Base-by-base conservation (phyloP, 2,888 invertebrate species). In the Rotaria sp. region DNA sequence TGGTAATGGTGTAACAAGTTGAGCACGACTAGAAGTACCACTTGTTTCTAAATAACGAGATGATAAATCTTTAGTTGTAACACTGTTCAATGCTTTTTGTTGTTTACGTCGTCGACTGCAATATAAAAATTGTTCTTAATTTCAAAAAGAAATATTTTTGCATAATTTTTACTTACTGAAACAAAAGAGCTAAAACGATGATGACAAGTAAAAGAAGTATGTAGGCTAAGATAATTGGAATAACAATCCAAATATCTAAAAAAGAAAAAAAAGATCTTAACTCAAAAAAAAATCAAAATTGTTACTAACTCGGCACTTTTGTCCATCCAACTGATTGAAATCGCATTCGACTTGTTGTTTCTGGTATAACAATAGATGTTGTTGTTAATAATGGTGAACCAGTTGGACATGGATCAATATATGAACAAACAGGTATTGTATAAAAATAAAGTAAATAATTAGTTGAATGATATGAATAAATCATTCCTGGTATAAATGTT, bases 1-100 rank as follows among this genome's bases (percentile, higher is more conserved):
- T 80, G 80, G 80, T n/a, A 80, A 13, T 24, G 80, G 80, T 45
- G 80, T 80, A 26, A 80, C 80, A n/a, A 80, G 80, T 80, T 80
- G 80, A 26, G 80, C 80, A 80, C 80, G 80, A 45, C 80, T 80
- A 8, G 80, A 80, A 1, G 45, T 45, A 4, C 80, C 80, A 80
- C 80, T 45, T 45, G 41, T 80, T 10, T 80, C 80, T 45, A 80
- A 41, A 80, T 80, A 80, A 45, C 80, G 80, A 21, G 80, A 67
- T 1, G 67, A 35, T 30, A 35, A 15, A 2, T 4, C 38, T 67
- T 67, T 67, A 1, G 18, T 21, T 35, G 1, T 8, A 2, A 67
- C 11, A n/a, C 4, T 45, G 45, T 18, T 35, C 11, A 45, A 45
- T 26, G 11, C 26, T 45, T 45, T 26, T 45, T 21, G 41, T 80